Evolutionary conservation across 2,113 vertebrate genomes (phyloP), one percentile per base, ranked within the genome.

Genomic region (Crocuta crocuta): DNA sequence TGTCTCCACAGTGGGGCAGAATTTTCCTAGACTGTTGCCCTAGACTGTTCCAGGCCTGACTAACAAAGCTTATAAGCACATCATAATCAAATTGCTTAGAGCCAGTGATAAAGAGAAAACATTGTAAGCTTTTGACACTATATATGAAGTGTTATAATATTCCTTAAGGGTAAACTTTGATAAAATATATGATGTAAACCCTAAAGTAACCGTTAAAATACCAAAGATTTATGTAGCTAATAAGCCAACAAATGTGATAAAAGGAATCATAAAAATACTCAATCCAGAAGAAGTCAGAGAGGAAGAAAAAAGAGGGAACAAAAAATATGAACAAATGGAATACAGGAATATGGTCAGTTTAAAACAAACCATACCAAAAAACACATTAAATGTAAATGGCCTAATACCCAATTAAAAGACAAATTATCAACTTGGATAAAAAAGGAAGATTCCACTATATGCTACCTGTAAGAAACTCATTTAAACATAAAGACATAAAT

Each of bases 1-100:
- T 96, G 43, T 28, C 39, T 86, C 28, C 28, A 28, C 16, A 70
- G 16, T 55, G 35, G 35, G 10, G 2, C 87, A 86, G 43, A 89
- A 76, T 93, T 73, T 55, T 82, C 12, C 73, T 74, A 53, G 24
- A 74, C 28, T 70, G 3, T 73, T 76, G 45, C 45, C 73, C 43
- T 76, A 48, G 74, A 68, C 8, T 73, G 3, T 28, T 85, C 5
- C 4, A 84, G 33, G 53, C 58, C 48, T 93, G 13, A 31, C 66
- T 94, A 89, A 76, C 58, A 83, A 26, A 81, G 33, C n/a, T 82
- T 95, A 87, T 94, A 92, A 94, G 63, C 16, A 53, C 24, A 61
- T 73, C 23, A 33, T 80, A 97, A 91, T 79, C 84, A 70, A 90
- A 80, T 84, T 89, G 23, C n/a, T 94, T 92, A 68, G 89, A 96